phyloP scores from a whole-genome alignment of 2,888 invertebrate genomes.

The Salticus scenicus region DNA sequence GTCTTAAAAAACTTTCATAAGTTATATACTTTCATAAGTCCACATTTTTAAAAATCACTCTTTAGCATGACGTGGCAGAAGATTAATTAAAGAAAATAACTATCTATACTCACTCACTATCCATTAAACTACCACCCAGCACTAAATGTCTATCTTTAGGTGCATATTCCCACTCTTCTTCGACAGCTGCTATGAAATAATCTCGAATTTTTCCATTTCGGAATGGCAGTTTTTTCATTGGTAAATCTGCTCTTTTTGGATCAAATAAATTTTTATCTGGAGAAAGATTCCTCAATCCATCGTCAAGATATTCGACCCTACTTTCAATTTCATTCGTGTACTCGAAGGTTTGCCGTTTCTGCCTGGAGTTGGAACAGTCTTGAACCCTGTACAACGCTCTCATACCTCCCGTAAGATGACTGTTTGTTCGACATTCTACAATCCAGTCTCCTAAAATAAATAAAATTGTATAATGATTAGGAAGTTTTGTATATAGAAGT shows the following conservation, averaged over 20 bases:
- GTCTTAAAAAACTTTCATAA: no score
- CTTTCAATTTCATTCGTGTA: conserved; percentile 41
- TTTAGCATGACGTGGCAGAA: no score
- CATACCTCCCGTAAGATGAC: conserved; percentile 70
- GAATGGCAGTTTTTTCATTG: conserved; percentile 19
- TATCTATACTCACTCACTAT: conserved; percentile 66
- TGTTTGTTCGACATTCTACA: conserved; percentile 70
- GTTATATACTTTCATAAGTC: no score
- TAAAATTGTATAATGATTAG: no score
- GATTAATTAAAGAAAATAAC: no score
- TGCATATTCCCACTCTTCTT: conserved; percentile 67
- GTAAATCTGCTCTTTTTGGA: neutral
- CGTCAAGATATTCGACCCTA: conserved; percentile 45
- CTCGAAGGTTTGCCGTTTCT: conserved; percentile 44
- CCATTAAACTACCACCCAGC: conserved; percentile 59
- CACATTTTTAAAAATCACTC: no score
- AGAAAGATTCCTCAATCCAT: no score
- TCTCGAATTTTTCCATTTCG: conserved; percentile 40
- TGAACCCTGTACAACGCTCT: conserved; percentile 64
- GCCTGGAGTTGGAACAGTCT: conserved; percentile 42
- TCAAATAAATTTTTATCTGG: neutral
- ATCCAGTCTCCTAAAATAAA: conserved; percentile 69
- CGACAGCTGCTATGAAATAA: conserved; percentile 61
- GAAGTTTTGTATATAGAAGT: no score
- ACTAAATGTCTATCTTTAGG: conserved; percentile 59